phyloP scores from a whole-genome alignment of 2,888 invertebrate species.

The Mythimna impura region DNA sequence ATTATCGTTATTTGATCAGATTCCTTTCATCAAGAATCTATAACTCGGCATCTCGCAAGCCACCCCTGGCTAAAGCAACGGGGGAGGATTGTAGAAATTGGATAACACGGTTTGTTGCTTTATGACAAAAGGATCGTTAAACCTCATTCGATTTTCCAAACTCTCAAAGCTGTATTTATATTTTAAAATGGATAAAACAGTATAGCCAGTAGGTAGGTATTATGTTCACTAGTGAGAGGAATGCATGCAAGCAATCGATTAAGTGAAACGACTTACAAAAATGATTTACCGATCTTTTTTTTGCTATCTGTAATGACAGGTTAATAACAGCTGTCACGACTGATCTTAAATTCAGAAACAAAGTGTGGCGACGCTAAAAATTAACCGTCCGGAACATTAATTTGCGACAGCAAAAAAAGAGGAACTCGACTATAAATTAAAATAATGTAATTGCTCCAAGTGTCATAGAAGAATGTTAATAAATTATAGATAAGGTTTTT shows the following conservation, averaged over 20 bases:
- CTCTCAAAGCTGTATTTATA: slow-evolving; percentile 37
- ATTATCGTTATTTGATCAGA: slow-evolving; percentile 69
- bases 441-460: slow-evolving; percentile 21
- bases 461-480: slow-evolving; percentile 30
- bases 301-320: slow-evolving; percentile 40
- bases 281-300: slow-evolving; percentile 42
- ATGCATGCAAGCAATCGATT: slow-evolving; percentile 28
- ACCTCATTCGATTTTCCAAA: slow-evolving; percentile 65
- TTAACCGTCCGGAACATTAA: slow-evolving; percentile 38
- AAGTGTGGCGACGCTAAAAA: slow-evolving; percentile 22
- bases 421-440: slow-evolving; percentile 40
- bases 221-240: slow-evolving; percentile 35
- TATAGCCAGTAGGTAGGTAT: slow-evolving; percentile 7
- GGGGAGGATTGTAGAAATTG: slow-evolving; percentile 77
- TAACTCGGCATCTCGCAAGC: slow-evolving; percentile 44
- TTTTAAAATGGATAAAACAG: slow-evolving; percentile 20
- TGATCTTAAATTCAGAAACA: slow-evolving; percentile 46
- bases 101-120: slow-evolving; percentile 78
- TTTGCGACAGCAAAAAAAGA: slow-evolving; percentile 28
- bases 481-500: slow-evolving; percentile 7
- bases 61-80: slow-evolving; percentile 62
- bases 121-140: slow-evolving; percentile 72
- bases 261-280: slow-evolving; percentile 55
- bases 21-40: slow-evolving; percentile 68
- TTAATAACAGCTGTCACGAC: slow-evolving; percentile 61